Conservation (phyloP, 2,113 vertebrate genomes). For the Leucopsar rothschildi region DNA sequence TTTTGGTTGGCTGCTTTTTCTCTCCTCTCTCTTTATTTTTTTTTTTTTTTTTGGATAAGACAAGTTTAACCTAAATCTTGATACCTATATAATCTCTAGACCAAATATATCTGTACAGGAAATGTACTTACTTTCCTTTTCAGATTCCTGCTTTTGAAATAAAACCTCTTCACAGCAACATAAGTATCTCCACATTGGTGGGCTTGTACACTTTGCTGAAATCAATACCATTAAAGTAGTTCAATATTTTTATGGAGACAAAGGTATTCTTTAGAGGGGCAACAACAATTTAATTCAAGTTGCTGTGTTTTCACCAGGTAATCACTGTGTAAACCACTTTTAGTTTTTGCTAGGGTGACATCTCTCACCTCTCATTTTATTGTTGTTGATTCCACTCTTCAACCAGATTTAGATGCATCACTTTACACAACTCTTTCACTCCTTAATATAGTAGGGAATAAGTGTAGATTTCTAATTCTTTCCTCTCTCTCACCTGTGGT, state of each 20-base stretch:
- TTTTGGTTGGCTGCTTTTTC: neutral
- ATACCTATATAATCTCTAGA: neutral
- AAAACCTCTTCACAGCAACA: neutral
- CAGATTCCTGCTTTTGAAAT: neutral
- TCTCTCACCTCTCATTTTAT: neutral
- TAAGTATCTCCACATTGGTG: neutral
- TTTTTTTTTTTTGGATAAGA: neutral
- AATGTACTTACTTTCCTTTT: neutral
- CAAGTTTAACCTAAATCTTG: neutral
- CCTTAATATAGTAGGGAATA: neutral
- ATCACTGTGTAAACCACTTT: neutral
- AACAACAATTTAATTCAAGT: neutral
- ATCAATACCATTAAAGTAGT: conserved; percentile 1
- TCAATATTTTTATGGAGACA: neutral
- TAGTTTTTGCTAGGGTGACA: neutral
- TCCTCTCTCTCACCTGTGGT: neutral
- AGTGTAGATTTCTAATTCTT: neutral
- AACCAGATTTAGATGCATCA: neutral
- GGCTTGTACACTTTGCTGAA: neutral
- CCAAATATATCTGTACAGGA: neutral
- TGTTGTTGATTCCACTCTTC: neutral
- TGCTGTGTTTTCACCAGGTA: neutral
- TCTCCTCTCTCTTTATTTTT: fast-evolving
- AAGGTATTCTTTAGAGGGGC: neutral
- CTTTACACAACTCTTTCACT: neutral